phyloP scores from a whole-genome alignment of 1,140 invertebrate genomes.

The Daktulosphaira vitifoliae region DNA sequence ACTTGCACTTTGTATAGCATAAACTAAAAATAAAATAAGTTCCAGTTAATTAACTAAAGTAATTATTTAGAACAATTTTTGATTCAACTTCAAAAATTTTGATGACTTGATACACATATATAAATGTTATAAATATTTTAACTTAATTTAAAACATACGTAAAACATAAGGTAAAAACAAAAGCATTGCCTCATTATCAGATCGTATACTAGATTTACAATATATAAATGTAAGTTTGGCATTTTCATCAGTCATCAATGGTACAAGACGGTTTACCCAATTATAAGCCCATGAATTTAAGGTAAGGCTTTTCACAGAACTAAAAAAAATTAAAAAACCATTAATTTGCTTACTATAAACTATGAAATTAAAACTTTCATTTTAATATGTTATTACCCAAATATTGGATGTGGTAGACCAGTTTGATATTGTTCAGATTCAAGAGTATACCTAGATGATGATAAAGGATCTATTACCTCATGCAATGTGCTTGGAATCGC shows the following conservation, averaged over 20 bases:
- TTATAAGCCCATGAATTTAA: slow-evolving; percentile 66
- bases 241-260: slow-evolving; percentile 48
- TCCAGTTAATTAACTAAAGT: too few species aligned
- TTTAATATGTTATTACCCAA: slow-evolving; percentile 6
- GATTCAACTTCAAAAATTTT: too few species aligned
- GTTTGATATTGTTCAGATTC: slow-evolving; percentile 27
- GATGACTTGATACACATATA: too few species aligned
- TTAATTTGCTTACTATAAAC: neutral
- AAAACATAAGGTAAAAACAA: slow-evolving; percentile 64
- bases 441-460: slow-evolving; percentile 22
- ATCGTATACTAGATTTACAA: slow-evolving; percentile 59
- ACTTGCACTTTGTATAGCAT: slow-evolving; percentile 30
- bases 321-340: slow-evolving; percentile 50
- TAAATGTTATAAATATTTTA: too few species aligned
- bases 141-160: slow-evolving; percentile 41
- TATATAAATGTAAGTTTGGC: slow-evolving; percentile 52
- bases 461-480: slow-evolving; percentile 37
- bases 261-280: slow-evolving; percentile 54
- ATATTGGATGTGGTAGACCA: slow-evolving; percentile 22
- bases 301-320: slow-evolving; percentile 53
- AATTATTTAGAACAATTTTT: too few species aligned
- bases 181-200: slow-evolving; percentile 57
- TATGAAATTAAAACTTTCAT: too few species aligned
- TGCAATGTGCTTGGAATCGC: slow-evolving; percentile 37
- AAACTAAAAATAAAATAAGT: slow-evolving; percentile 22